phyloP scores from a whole-genome alignment of 2,888 invertebrate species.

The Parnassius mnemosyne region DNA sequence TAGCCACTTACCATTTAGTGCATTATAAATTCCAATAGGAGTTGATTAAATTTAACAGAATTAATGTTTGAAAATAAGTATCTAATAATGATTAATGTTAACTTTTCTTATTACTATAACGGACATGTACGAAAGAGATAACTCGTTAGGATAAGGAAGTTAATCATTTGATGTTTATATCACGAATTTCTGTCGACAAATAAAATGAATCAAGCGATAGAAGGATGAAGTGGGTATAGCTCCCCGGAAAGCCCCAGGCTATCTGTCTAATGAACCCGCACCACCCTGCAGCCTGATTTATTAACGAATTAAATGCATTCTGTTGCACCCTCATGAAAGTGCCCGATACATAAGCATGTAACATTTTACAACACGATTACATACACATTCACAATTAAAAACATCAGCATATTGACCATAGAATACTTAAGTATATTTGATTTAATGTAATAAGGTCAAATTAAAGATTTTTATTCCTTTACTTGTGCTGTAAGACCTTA shows the following conservation, averaged over 20 bases:
- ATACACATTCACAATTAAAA: too few species aligned
- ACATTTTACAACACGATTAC: constrained; percentile 25
- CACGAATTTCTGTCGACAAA: constrained; percentile 58
- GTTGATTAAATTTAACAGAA: too few species aligned
- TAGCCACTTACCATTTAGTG: too few species aligned
- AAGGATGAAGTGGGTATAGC: constrained; percentile 63
- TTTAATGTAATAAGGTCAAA: too few species aligned
- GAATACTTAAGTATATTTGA: too few species aligned
- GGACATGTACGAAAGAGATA: background rate
- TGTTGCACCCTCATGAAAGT: constrained; percentile 71
- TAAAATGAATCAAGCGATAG: constrained; percentile 67
- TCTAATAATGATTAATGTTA: too few species aligned
- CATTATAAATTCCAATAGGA: too few species aligned
- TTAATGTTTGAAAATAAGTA: too few species aligned
- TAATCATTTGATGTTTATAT: constrained; percentile 51
- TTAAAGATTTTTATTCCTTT: too few species aligned
- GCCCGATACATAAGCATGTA: constrained; percentile 39
- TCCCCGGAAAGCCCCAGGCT: constrained; percentile 74
- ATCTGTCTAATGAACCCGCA: constrained; percentile 76
- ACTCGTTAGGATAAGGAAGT: constrained; percentile 35
- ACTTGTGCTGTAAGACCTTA: too few species aligned
- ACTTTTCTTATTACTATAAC: background rate
- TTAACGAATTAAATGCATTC: constrained; percentile 80
- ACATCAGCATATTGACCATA: too few species aligned
- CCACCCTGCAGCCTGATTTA: constrained; percentile 76